A percentile compares a stretch with the other conserved stretches of the same genome.
These are phyloP conservation scores for Volucella zonaria DNA, from an alignment of 2,888 invertebrate species.

Conservation along the genomic window DNA sequence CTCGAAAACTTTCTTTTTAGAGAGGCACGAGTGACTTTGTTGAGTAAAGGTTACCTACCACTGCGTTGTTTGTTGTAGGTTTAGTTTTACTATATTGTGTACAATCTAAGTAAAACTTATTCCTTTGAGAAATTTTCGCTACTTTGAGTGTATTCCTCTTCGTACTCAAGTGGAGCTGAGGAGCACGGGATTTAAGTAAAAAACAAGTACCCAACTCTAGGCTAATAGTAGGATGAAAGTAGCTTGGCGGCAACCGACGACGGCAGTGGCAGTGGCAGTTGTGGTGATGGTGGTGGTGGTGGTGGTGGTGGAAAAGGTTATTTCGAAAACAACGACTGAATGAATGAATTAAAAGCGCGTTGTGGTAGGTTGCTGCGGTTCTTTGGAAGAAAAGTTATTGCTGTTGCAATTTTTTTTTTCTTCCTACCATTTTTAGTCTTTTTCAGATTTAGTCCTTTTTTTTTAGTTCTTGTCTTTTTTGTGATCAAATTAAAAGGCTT, in stretches of 20 bases:
- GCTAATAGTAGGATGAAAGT: neutral
- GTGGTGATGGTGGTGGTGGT: neutral
- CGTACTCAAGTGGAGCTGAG: neutral
- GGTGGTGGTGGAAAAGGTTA: conserved; percentile 14
- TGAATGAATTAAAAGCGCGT: conserved; percentile 47
- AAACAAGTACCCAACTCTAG: neutral
- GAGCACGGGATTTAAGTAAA: neutral
- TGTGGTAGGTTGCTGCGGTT: conserved; percentile 60
- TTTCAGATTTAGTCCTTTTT: neutral
- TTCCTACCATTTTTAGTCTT: neutral
- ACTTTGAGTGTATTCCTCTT: conserved; percentile 8
- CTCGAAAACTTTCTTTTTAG: conserved; percentile 56
- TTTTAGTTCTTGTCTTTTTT: neutral
- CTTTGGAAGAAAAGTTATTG: conserved; percentile 29
- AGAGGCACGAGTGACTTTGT: conserved; percentile 5
- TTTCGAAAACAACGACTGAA: conserved; percentile 49
- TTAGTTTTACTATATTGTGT: neutral
- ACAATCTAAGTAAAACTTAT: conserved; percentile 40
- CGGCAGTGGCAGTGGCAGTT: no score
- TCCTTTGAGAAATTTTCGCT: conserved; percentile 47
- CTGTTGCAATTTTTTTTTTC: conserved; percentile 14
- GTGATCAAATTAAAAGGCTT: conserved; percentile 77
- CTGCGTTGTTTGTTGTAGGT: neutral
- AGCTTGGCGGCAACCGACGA: no score
- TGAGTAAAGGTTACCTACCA: conserved; percentile 5